These are phyloP conservation scores for Cyanoderma ruficeps DNA, from an alignment of 2,113 vertebrate species.

Conservation along the genomic window DNA sequence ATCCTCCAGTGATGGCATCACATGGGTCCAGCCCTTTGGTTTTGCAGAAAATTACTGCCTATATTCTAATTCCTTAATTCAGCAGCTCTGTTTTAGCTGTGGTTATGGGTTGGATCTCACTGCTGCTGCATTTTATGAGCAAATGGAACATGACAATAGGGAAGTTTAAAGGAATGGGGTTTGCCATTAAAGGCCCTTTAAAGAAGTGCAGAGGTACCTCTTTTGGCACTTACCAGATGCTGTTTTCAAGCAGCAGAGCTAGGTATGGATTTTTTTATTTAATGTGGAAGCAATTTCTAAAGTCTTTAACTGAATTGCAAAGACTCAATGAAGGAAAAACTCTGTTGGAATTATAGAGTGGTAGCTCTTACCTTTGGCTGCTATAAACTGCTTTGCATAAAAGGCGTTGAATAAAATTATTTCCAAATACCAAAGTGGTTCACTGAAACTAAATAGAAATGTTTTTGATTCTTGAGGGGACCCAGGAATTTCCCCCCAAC, in stretches of 20 bases:
- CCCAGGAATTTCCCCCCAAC: accelerated
- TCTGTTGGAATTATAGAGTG: background rate
- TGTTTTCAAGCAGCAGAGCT: background rate
- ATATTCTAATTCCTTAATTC: background rate
- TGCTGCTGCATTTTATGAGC: background rate
- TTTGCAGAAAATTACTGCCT: background rate
- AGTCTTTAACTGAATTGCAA: constrained; percentile 4
- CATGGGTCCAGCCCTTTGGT: background rate
- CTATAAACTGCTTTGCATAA: background rate
- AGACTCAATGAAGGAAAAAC: background rate
- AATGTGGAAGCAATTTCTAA: background rate
- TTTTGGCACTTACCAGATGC: background rate
- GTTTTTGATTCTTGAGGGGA: background rate
- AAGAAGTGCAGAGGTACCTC: background rate
- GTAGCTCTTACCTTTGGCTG: background rate
- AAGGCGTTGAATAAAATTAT: background rate
- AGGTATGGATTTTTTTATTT: background rate
- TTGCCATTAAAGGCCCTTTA: background rate
- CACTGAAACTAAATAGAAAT: background rate
- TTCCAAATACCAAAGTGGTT: background rate
- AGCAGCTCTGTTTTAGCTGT: background rate
- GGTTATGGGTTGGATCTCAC: background rate
- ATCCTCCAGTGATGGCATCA: accelerated
- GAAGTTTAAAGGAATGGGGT: background rate
- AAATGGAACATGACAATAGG: background rate